Evolutionary conservation across 2,113 vertebrate species (phyloP), one percentile per base, ranked within the genome.

Genomic region (Pionites leucogaster): DNA sequence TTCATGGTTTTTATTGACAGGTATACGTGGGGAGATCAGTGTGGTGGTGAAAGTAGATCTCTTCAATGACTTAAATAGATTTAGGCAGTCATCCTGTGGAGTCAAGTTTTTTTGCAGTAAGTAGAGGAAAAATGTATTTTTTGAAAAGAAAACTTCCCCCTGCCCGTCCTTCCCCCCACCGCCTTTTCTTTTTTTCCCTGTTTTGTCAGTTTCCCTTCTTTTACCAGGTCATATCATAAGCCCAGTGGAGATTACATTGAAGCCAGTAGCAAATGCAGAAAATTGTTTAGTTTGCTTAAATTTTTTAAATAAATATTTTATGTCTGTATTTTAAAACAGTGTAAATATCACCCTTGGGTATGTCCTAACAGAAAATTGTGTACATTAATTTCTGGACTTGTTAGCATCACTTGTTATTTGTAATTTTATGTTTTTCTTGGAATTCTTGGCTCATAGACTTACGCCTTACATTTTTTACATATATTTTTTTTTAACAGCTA

Each of bases 71-170:
- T 97, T 99, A 91, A 99, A 99, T 97, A 99, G 99, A 78, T 99
- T 99, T 95, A 98, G 99, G 86, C 99, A 99, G 93, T 99, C 99
- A 7, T 99, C 99, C 11, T 99, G 99, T 89, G 99, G 99, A 89
- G 99, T 99, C 74, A 99, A 99, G 81, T 99, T 99, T 97, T 99
- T 99, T 96, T 99, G 99, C 97, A 99, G 99, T 99, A 98, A 98
- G 99, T 99, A 93, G 49, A 92, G 33, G 29, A 49, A 82, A 52
- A 68, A 74, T 62, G 31, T 14, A 88, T 31, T 59, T 70, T 86
- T 86, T 90, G 12, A 72, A 20, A 6, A 41, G 23, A 57, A 75
- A 16, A 7, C 20, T 67, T 31, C 3, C 20, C 6, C 9, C 2
- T 1, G 39, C 8, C 5, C 14, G 22, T 17, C 14, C 25, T 35